Base-by-base conservation (phyloP, 2,113 vertebrate species). In the Bos indicus region DNA sequence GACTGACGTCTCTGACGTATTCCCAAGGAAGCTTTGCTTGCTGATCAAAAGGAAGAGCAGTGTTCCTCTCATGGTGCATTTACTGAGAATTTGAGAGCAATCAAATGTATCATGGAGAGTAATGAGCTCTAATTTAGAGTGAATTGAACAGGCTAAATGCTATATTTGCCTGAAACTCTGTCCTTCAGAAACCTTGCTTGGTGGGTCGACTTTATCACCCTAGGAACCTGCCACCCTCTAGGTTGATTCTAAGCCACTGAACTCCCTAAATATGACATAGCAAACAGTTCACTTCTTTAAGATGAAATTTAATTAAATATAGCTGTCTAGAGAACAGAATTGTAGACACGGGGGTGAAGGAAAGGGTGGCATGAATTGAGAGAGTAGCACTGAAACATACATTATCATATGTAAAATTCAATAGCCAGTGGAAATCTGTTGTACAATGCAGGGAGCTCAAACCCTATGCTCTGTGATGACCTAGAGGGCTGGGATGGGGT, bases 81-180 rank as follows among this genome's bases (percentile, higher is more conserved):
- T 56, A 56, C 86, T 89, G 67, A 93, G 92, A 92, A 89, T 85
- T 62, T 48, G 51, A 95, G 97, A 86, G 60, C 57, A 82, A 91
- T 97, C 97, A 93, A 87, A 87, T 54, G 83, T 30, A 87, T 93
- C 78, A 64, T 48, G 67, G 96, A 71, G 88, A 80, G 52, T n/a
- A 91, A 94, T 71, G 67, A 94, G 60, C 89, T 82, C 94, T 97
- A 91, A 95, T 87, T 94, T 57, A 71, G 51, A 85, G 51, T 56
- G 46, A 81, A 74, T 9, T 57, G 60, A 87, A 85, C 60, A 64
- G 64, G 25, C 19, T 12, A 52, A 62, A 77, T 57, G 52, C 13
- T 91, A 16, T n/a, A 57, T 93, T 95, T 91, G 67, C 86, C 67
- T 60, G 51, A 88, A 85, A 89, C 6, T 11, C 88, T 64, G 82